A percentile compares a stretch with the other conserved stretches of the same genome.
Evolutionary conservation across 2,888 invertebrate species (phyloP).

Genomic region (Cephus rjabovi): DNA sequence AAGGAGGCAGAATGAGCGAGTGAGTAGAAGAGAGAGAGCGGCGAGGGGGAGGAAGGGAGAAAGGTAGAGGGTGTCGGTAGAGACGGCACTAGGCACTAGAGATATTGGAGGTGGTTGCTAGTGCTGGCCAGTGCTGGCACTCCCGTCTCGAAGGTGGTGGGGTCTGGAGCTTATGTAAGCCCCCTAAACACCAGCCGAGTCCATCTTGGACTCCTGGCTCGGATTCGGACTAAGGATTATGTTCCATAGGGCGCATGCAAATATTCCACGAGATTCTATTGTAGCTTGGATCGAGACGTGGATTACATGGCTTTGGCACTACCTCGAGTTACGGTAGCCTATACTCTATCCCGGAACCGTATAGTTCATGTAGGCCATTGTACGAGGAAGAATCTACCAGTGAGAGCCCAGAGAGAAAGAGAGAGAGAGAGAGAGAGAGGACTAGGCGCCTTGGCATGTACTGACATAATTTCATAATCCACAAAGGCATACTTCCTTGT

Average conservation of each 20-base stretch:
- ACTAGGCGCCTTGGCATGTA: conserved; percentile 7
- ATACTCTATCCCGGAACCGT: background rate
- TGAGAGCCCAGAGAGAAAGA: background rate
- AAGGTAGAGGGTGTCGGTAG: conserved; percentile 10
- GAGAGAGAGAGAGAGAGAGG: conserved; percentile 14
- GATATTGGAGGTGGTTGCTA: conserved; percentile 5
- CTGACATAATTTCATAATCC: conserved; percentile 6
- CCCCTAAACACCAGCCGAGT: background rate
- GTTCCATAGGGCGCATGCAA: background rate
- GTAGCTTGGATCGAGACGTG: background rate
- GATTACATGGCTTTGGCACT: background rate
- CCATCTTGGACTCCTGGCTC: background rate
- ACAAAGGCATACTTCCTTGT: background rate
- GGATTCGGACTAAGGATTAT: background rate
- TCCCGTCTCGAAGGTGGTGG: background rate
- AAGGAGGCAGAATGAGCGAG: conserved; percentile 25
- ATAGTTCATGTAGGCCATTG: background rate
- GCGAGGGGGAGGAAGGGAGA: conserved; percentile 9
- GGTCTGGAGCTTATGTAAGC: conserved; percentile 3
- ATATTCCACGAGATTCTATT: background rate
- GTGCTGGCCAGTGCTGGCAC: background rate
- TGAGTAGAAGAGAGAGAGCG: conserved; percentile 2
- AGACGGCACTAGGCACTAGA: background rate
- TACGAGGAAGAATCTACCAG: background rate
- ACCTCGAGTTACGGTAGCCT: background rate